Base-by-base conservation (phyloP, 2,797 vertebrate species). In the Cheirogaleus major region DNA sequence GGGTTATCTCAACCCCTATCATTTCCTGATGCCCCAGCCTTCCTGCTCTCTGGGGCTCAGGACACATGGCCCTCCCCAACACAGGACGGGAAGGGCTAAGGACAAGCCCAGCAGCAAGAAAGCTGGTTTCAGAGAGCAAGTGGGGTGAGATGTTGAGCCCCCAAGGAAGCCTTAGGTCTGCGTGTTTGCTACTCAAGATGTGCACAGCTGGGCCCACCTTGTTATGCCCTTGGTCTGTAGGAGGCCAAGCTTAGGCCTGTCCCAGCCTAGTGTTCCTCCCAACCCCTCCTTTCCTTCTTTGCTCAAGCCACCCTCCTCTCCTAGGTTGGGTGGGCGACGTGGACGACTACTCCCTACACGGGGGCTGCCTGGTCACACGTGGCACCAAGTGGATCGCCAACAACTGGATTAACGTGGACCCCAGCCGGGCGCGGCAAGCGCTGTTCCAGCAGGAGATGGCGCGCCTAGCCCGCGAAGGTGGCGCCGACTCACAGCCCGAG, bases 371-470 rank as follows among this genome's bases (percentile, higher is more conserved):
- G 97, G 99, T 99, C 97, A 99, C 99, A 9, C 98, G 98, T 4
- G 99, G 99, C 89, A 99, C 99, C 61, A 99, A 99, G 97, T 99
- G 99, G 99, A 99, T 99, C 0, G 99, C 99, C 95, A 99, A 99
- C 99, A 99, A 99, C 98, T 99, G 99, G 99, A 99, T 99, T 98
- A 99, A 99, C 23, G 99, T 99, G 35, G 99, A 99, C 97, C 99
- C 99, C 9, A 99, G 99, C 98, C 99, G 99, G 95, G 98, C 98
- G 95, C 99, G 99, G n/a, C 99, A 99, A 98, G 99, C 98, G 89
- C 99, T 98, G 92, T 99, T 99, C 98, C 99, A 99, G 98, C 99
- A 99, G 98, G 99, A 99, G 96, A 99, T 99, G 99, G 99, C 98
- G 63, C 98, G 98, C 43, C 98, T 98, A 2, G 97, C 97, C 15